Evolutionary conservation across 92 coral and sea anemone species (phyloP).

Genomic region (Umimayanthus chanpuru): DNA sequence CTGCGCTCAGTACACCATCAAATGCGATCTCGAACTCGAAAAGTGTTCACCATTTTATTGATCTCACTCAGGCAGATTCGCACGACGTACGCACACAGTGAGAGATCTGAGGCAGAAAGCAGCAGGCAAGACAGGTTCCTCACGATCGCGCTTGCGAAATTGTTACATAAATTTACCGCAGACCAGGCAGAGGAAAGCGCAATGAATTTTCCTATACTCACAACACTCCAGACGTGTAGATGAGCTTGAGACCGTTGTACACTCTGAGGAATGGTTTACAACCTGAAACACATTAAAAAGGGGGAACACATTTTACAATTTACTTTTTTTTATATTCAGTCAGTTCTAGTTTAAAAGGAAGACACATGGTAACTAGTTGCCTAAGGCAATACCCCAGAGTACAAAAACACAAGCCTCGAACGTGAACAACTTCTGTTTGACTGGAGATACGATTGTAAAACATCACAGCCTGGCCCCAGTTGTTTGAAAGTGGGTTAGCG

Average conservation of each 20-base stretch:
- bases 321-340: too few relatives aligned
- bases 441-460: background rate
- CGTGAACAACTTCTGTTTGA: background rate
- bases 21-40: too few relatives aligned
- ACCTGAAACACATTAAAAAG: constrained; percentile 45
- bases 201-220: constrained; percentile 55
- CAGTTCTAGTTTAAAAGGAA: too few relatives aligned
- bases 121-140: background rate
- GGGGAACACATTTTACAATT: background rate
- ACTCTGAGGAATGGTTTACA: constrained; percentile 93
- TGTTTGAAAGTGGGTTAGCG: too few relatives aligned
- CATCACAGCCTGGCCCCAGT: background rate
- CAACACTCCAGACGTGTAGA: constrained; percentile 94
- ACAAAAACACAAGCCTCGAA: background rate
- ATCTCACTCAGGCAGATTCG: too few relatives aligned
- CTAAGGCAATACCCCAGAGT: background rate
- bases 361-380: background rate
- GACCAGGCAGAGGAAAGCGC: too few relatives aligned
- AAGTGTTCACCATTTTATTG: too few relatives aligned
- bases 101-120: background rate
- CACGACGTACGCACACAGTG: too few relatives aligned
- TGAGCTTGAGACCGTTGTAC: constrained; percentile 84
- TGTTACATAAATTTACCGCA: too few relatives aligned
- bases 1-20: too few relatives aligned
- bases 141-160: too few relatives aligned